These are phyloP conservation scores for Corythoichthys haematopterus DNA, from an alignment of 2,113 vertebrate genomes.

Conservation along the genomic window DNA sequence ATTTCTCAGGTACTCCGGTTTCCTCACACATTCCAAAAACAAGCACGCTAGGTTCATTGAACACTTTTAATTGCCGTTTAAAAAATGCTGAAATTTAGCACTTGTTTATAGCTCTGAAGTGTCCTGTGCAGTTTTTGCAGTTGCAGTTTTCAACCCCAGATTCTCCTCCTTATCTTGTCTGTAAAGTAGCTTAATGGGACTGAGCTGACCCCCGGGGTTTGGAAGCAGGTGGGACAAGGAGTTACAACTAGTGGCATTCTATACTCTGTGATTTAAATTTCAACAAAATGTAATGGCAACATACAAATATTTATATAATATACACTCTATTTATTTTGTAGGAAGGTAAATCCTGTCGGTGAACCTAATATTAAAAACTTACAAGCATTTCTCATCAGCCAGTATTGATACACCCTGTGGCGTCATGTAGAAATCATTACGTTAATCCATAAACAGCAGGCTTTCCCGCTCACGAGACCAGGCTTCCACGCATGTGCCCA, in stretches of 20 bases:
- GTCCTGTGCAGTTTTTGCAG: background rate
- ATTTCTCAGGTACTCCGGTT: background rate
- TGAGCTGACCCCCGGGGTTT: conserved; percentile 12
- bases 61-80: background rate
- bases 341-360: background rate
- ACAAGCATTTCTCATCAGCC: conserved; percentile 7
- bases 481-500: conserved; percentile 17
- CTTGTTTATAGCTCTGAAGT: background rate
- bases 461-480: conserved; percentile 43
- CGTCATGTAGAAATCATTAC: conserved; percentile 15
- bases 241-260: background rate
- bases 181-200: conserved; percentile 42
- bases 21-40: background rate
- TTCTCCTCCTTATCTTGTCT: conserved; percentile 17
- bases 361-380: conserved; percentile 5
- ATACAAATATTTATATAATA: background rate
- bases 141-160: conserved; percentile 2
- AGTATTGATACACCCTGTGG: conserved; percentile 15
- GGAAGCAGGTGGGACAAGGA: conserved; percentile 20
- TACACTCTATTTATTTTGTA: no score
- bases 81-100: background rate
- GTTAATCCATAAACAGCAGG: conserved; percentile 48
- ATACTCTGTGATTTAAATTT: background rate
- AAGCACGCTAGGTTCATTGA: background rate
- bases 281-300: background rate